A percentile compares a stretch with the other conserved stretches of the same genome.
Evolutionary conservation across 1,140 invertebrate species (phyloP).

Genomic region (Hylyphantes graminicola): DNA sequence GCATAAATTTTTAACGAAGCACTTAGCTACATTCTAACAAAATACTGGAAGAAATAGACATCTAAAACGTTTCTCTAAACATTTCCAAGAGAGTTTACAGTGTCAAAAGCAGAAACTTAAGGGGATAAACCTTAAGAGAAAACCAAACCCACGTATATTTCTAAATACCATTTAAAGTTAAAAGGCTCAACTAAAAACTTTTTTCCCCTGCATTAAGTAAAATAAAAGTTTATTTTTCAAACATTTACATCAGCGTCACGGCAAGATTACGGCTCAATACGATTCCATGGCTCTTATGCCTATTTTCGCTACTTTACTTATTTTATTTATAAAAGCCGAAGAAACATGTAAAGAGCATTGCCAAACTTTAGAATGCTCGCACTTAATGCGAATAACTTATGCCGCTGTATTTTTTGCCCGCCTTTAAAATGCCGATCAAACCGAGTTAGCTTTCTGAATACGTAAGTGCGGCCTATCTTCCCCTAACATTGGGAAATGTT

Average conservation of each 20-base stretch:
- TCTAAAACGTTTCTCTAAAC: neutral
- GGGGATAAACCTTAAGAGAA: too few relatives aligned
- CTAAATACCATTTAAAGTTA: conserved; percentile 18
- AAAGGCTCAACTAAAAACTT: conserved; percentile 4
- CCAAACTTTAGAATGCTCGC: conserved; percentile 31
- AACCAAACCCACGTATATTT: neutral
- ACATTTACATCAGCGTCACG: conserved; percentile 39
- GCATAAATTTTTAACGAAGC: too few relatives aligned
- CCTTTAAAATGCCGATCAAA: neutral
- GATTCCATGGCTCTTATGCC: conserved; percentile 22
- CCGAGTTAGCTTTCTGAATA: neutral
- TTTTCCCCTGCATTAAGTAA: neutral
- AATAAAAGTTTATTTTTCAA: conserved; percentile 4
- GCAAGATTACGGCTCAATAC: conserved; percentile 22
- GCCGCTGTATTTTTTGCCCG: neutral
- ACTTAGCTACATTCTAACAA: too few relatives aligned
- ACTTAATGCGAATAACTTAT: conserved; percentile 44
- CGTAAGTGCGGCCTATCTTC: neutral
- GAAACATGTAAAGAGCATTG: conserved; percentile 1
- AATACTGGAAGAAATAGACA: neutral
- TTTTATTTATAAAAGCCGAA: neutral
- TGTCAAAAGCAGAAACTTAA: too few relatives aligned
- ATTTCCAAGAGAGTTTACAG: too few relatives aligned
- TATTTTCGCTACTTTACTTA: neutral
- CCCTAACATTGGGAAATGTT: neutral